Percentiles rank a stretch among this genome's conserved stretches.
These are phyloP conservation scores for Drosophila hydei DNA, from an alignment of 1,140 invertebrate genomes.

Conservation along the genomic window DNA sequence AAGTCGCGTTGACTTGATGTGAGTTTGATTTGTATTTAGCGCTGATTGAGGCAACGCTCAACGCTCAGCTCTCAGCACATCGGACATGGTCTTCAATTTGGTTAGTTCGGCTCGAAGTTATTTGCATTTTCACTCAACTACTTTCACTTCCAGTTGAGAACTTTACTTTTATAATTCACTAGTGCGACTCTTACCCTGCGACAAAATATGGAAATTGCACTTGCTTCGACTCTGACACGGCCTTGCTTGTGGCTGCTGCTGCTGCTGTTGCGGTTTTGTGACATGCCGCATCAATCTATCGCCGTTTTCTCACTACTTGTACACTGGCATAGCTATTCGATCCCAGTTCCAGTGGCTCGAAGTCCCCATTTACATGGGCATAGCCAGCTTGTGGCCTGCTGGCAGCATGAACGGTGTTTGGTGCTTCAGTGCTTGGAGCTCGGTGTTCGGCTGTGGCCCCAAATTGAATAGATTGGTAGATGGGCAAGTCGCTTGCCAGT, in stretches of 20 bases:
- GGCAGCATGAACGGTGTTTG: slow-evolving; percentile 38
- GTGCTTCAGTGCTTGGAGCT: slow-evolving; percentile 21
- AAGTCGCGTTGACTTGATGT: slow-evolving; percentile 25
- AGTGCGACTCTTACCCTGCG: slow-evolving; percentile 18
- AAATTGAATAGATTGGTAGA: slow-evolving; percentile 80
- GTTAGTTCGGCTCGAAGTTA: background rate
- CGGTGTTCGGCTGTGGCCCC: slow-evolving; percentile 26
- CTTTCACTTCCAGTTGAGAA: slow-evolving; percentile 33
- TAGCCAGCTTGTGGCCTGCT: background rate
- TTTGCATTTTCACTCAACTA: slow-evolving; percentile 38
- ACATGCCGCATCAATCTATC: slow-evolving; percentile 81
- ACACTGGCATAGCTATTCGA: slow-evolving; percentile 13
- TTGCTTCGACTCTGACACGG: slow-evolving; percentile 37
- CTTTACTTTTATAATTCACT: slow-evolving; percentile 46
- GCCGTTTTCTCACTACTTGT: slow-evolving; percentile 56
- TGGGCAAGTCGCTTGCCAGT: slow-evolving; percentile 57
- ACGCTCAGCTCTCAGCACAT: background rate
- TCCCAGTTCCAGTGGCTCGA: slow-evolving; percentile 25
- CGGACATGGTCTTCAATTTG: slow-evolving; percentile 11
- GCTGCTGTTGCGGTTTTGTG: slow-evolving; percentile 59
- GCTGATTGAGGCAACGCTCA: slow-evolving; percentile 32
- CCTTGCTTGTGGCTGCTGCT: slow-evolving; percentile 1
- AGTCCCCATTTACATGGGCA: background rate
- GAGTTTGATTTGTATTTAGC: slow-evolving; percentile 48
- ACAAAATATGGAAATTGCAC: slow-evolving; percentile 77